A percentile compares a stretch with the other conserved stretches of the same genome.
Conservation (phyloP, 2,888 invertebrate genomes). For the Ctena decussata region DNA sequence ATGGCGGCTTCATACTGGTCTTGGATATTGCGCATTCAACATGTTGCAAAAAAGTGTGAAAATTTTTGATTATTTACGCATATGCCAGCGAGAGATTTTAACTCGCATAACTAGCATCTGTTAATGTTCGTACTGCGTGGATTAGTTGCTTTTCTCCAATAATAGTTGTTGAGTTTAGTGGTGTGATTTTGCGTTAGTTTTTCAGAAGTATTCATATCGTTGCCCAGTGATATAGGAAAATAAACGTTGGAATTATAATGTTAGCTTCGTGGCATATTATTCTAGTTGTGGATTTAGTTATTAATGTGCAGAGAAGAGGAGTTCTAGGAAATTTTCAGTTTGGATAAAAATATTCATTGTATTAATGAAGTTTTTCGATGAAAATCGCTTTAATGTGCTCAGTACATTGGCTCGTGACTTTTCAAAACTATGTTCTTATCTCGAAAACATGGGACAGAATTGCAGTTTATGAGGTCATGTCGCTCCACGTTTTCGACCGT, state of each 20-base stretch:
- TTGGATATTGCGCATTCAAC: constrained; percentile 2
- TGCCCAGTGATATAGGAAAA: background rate
- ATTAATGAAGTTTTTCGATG: constrained; percentile 17
- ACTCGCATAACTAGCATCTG: background rate
- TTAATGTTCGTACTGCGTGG: background rate
- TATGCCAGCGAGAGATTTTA: constrained; percentile 4
- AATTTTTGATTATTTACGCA: constrained; percentile 4
- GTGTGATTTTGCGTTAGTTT: constrained; percentile 8
- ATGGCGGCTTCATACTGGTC: constrained; percentile 5
- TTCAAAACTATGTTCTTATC: constrained; percentile 8
- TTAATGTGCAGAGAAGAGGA: background rate
- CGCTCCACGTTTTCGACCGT: background rate
- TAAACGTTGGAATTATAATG: background rate
- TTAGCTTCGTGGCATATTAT: background rate
- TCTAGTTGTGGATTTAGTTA: background rate
- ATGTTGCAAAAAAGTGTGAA: constrained; percentile 6
- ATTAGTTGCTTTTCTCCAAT: constrained; percentile 7
- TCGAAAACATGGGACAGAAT: constrained; percentile 8
- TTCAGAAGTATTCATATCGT: constrained; percentile 1
- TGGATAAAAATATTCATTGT: background rate
- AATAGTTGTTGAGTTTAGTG: constrained; percentile 1
- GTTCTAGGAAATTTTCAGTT: background rate
- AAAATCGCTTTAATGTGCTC: constrained; percentile 13
- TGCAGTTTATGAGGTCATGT: constrained; percentile 8
- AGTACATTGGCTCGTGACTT: background rate